These are phyloP conservation scores for Cecropterus lyciades DNA, from an alignment of 1,140 invertebrate species.

Conservation along the genomic window DNA sequence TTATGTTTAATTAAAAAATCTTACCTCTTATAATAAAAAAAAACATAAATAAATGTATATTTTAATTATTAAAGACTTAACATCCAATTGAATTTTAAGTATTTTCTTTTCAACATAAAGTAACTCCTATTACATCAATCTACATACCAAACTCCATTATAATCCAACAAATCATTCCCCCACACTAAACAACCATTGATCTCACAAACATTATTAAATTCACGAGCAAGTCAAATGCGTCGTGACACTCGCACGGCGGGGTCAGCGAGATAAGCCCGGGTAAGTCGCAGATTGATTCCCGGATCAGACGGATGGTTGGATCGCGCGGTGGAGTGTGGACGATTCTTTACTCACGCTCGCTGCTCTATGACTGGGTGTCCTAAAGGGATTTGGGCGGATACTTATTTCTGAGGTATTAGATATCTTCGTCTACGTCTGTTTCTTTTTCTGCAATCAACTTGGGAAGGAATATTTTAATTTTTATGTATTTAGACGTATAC, in stretches of 20 bases:
- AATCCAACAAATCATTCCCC: background rate
- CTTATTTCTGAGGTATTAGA: conserved; percentile 24
- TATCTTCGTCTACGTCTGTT: conserved; percentile 1
- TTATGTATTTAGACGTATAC: no score
- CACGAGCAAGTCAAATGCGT: conserved; percentile 62
- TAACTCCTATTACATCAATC: no score
- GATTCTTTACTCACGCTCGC: conserved; percentile 75
- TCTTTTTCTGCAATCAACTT: no score
- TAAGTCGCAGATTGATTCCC: conserved; percentile 79
- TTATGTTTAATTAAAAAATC: no score
- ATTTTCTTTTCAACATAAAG: no score
- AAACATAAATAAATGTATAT: no score
- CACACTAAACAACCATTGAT: background rate
- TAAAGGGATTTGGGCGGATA: conserved; percentile 66
- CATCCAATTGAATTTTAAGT: no score
- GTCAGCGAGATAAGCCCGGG: conserved; percentile 75
- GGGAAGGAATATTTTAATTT: no score
- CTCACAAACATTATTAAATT: conserved; percentile 49
- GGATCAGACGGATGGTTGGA: conserved; percentile 70
- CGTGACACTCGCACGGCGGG: conserved; percentile 67
- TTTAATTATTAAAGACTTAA: no score
- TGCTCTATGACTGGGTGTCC: conserved; percentile 64
- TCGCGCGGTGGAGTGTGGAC: conserved; percentile 61
- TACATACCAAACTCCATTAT: background rate
- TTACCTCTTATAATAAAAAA: no score